phyloP scores from a whole-genome alignment of 2,113 vertebrate genomes.

The Grammomys surdaster region DNA sequence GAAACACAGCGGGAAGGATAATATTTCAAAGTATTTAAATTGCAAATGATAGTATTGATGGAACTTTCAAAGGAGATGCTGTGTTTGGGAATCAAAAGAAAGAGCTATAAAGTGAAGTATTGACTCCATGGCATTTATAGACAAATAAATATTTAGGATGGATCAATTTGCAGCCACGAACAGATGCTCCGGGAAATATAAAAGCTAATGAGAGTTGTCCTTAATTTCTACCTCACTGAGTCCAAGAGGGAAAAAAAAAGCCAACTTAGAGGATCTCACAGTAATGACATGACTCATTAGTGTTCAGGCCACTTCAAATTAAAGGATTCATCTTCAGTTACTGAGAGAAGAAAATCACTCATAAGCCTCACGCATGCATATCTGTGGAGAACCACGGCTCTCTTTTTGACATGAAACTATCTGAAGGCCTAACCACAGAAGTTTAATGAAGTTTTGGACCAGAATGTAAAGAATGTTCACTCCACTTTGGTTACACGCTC shows the following conservation, averaged over 20 bases:
- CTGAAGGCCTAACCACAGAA: slow-evolving; percentile 52
- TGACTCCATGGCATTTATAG: slow-evolving; percentile 76
- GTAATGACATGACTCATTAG: slow-evolving; percentile 82
- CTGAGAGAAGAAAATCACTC: slow-evolving; percentile 68
- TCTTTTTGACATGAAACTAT: slow-evolving; percentile 22
- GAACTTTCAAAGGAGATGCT: slow-evolving; percentile 78
- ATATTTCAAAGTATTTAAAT: slow-evolving; percentile 87
- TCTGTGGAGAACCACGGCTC: slow-evolving; percentile 66
- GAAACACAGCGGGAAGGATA: slow-evolving; percentile 85
- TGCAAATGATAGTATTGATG: slow-evolving; percentile 86
- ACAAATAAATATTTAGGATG: slow-evolving; percentile 79
- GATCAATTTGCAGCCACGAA: slow-evolving; percentile 72
- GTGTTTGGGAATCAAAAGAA: slow-evolving; percentile 55
- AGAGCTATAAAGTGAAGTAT: slow-evolving; percentile 72
- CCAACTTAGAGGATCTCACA: slow-evolving; percentile 67
- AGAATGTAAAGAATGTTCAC: slow-evolving; percentile 59
- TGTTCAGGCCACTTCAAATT: slow-evolving; percentile 80
- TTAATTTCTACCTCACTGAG: slow-evolving; percentile 76
- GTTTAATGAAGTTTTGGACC: slow-evolving; percentile 58
- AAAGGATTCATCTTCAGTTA: slow-evolving; percentile 78
- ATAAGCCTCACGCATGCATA: slow-evolving; percentile 73
- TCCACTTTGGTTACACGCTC: slow-evolving; percentile 57
- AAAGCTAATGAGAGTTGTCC: slow-evolving; percentile 78
- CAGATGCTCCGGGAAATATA: slow-evolving; percentile 75
- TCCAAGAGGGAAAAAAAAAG: slow-evolving; percentile 63